These are phyloP conservation scores for Synanthedon vespiformis DNA, from an alignment of 2,888 invertebrate species.

Conservation along the genomic window DNA sequence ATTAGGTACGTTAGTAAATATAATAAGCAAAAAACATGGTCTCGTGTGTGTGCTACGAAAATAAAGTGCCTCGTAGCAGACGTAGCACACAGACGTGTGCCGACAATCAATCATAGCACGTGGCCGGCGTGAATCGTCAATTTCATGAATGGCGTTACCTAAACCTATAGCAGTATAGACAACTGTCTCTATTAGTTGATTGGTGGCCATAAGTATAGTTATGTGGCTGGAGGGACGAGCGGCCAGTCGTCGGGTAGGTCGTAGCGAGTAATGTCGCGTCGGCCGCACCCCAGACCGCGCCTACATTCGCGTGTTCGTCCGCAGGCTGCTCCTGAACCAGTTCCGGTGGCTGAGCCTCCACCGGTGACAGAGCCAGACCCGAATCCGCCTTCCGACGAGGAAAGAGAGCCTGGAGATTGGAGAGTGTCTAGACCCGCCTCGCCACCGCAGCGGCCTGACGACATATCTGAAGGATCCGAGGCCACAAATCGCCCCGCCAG, in stretches of 20 bases:
- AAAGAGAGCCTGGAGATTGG: constrained; percentile 69
- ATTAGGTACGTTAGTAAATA: too few species aligned
- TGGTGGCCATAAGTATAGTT: constrained; percentile 14
- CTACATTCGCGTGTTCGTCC: constrained; percentile 48
- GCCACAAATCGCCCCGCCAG: constrained; percentile 71
- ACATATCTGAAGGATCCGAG: constrained; percentile 59
- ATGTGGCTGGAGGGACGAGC: constrained; percentile 31
- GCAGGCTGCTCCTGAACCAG: constrained; percentile 55
- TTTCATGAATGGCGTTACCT: constrained; percentile 29
- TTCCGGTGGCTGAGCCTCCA: constrained; percentile 50
- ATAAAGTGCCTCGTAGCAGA: background rate
- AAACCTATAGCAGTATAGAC: constrained; percentile 18
- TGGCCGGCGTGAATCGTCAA: constrained; percentile 20
- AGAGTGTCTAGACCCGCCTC: constrained; percentile 51
- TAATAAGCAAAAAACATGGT: too few species aligned
- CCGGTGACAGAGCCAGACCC: constrained; percentile 48
- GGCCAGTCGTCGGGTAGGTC: constrained; percentile 47
- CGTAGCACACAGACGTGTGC: background rate
- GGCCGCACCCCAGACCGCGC: constrained; percentile 48
- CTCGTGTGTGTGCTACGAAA: too few species aligned
- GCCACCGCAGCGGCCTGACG: constrained; percentile 54
- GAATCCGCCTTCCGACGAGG: constrained; percentile 58
- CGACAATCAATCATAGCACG: constrained; percentile 26
- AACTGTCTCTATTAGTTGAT: constrained; percentile 41
- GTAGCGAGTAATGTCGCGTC: constrained; percentile 57